phyloP scores from a whole-genome alignment of 2,888 invertebrate species.

The Helicoverpa assulta region DNA sequence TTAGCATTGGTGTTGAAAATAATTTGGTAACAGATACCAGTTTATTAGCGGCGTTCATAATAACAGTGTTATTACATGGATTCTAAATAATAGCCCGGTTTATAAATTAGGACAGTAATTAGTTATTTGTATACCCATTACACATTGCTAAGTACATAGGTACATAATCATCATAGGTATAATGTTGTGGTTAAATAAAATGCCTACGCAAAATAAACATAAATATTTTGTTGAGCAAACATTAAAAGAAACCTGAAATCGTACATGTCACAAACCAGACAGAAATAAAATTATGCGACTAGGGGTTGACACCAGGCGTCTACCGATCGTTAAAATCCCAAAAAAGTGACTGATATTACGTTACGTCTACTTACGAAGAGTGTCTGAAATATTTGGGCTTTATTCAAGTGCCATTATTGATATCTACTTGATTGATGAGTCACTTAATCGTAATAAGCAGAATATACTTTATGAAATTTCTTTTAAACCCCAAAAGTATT shows the following conservation, averaged over 20 bases:
- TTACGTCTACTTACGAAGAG: slow-evolving; percentile 10
- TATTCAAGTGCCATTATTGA: slow-evolving; percentile 8
- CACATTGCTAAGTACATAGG: not conserved
- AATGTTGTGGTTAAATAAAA: not conserved
- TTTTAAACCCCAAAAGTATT: too few relatives aligned
- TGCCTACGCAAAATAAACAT: not conserved
- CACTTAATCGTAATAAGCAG: not conserved
- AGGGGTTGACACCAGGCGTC: slow-evolving; percentile 33
- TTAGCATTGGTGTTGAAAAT: slow-evolving; percentile 15
- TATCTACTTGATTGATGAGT: slow-evolving; percentile 19
- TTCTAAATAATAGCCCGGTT: not conserved
- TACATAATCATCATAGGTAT: not conserved
- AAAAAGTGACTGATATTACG: slow-evolving; percentile 8
- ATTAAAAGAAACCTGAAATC: slow-evolving; percentile 25
- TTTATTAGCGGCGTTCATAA: slow-evolving; percentile 7
- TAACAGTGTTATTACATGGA: slow-evolving; percentile 3
- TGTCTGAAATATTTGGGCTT: slow-evolving; percentile 20
- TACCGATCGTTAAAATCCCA: slow-evolving; percentile 25
- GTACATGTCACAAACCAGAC: slow-evolving; percentile 37
- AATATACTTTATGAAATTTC: too few relatives aligned
- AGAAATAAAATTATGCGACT: slow-evolving; percentile 47
- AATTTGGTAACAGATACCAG: slow-evolving; percentile 7
- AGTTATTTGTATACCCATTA: not conserved
- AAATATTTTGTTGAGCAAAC: not conserved
- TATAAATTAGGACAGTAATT: not conserved